Base-by-base conservation (phyloP, 2,113 vertebrate species). In the Corythornis cristatus region DNA sequence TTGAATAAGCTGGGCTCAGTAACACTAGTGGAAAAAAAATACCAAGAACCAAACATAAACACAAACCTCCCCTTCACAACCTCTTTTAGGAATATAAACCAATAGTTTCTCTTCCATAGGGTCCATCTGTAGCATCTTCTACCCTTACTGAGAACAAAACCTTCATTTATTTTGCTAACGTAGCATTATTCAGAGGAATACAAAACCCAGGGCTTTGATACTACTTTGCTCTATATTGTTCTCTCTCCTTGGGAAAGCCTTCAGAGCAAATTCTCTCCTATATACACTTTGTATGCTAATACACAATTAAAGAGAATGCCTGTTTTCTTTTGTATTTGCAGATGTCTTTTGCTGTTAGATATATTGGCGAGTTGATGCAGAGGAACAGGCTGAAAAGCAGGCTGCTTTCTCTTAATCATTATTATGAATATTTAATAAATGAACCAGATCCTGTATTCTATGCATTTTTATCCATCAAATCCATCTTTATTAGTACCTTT, bases 391-490 rank as follows among this genome's bases (percentile, higher is more conserved):
- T 88, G 54, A 82, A 93, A 88, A 83, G 8, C 12, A 64, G 51
- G 26, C 43, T 90, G 17, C 22, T 79, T 82, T 70, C 75, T 90
- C 65, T 88, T 85, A 88, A 58, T 85, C 4, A 5, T 66, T 79
- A 83, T 88, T 88, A 95, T 33, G 23, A 90, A 92, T 89, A 89
- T 75, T 95, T 93, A 89, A 92, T 89, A 95, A 93, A 95, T 79
- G 15, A 94, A 80, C 19, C 57, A 72, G 29, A 81, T 72, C 23
- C 35, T 62, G 56, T 65, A 78, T 43, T 90, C 78, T 56, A 14
- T 61, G 54, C 58, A 77, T 88, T 93, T 93, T 92, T 83, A 90
- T 68, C 74, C 51, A 78, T 84, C 35, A 92, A 92, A 95, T 90
- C 62, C 33, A 90, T 86, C 83, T 89, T 88, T 86, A 90, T 88